Evolutionary conservation across 2,888 invertebrate species (phyloP).

Genomic region (Rhorus exstirpatorius): DNA sequence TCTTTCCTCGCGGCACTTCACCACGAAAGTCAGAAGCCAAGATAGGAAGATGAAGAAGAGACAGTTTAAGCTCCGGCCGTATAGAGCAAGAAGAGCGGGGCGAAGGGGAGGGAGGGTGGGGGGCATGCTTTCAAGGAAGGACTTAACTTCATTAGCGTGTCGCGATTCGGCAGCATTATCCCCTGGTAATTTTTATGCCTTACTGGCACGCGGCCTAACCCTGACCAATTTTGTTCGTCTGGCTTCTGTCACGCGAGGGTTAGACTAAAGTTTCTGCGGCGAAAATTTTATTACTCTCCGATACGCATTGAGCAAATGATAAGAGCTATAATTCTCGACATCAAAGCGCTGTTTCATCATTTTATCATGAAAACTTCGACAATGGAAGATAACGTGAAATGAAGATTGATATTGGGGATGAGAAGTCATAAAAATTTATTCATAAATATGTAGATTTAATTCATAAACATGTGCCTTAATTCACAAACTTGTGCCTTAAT

Average conservation of each 20-base stretch:
- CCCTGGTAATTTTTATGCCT: constrained; percentile 73
- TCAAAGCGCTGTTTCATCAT: too few species aligned
- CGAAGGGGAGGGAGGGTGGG: background rate
- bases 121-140: constrained; percentile 51
- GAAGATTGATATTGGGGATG: too few species aligned
- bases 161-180: constrained; percentile 72
- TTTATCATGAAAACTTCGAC: too few species aligned
- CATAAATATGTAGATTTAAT: too few species aligned
- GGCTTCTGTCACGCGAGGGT: constrained; percentile 48
- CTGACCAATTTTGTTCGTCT: constrained; percentile 48
- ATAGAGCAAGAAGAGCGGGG: background rate
- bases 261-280: constrained; percentile 29
- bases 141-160: constrained; percentile 76
- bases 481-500: too few species aligned
- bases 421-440: too few species aligned
- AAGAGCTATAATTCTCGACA: too few species aligned
- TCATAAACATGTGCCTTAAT: too few species aligned
- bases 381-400: too few species aligned
- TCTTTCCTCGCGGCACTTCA: constrained; percentile 21
- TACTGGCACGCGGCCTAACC: constrained; percentile 44
- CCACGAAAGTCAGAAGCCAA: background rate
- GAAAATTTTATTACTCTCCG: background rate
- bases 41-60: constrained; percentile 22
- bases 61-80: constrained; percentile 23
- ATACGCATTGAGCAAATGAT: background rate